Conservation (phyloP, 2,113 vertebrate genomes). For the Onychostruthus taczanowskii region DNA sequence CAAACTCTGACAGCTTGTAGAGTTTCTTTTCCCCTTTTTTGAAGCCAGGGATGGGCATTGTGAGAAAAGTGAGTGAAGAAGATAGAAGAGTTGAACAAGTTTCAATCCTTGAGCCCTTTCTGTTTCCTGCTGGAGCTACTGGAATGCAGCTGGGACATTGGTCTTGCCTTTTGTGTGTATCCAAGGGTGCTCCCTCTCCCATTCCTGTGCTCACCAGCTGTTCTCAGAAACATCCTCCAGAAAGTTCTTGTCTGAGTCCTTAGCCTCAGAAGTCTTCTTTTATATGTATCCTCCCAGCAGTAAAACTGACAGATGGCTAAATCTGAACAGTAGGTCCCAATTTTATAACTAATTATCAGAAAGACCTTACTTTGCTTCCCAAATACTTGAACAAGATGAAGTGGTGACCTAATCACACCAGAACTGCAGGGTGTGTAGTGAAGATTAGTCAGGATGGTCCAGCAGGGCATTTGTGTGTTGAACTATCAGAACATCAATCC, state of each 20-base stretch:
- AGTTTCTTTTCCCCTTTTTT: background rate
- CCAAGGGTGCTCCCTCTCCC: rapidly evolving
- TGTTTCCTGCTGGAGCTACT: background rate
- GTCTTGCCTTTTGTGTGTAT: background rate
- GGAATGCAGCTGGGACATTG: background rate
- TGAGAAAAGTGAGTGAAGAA: background rate
- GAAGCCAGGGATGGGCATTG: background rate
- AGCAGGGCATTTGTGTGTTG: background rate
- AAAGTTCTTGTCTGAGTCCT: background rate
- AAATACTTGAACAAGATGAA: background rate
- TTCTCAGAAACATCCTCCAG: background rate
- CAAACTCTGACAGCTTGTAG: background rate
- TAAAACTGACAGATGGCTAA: background rate
- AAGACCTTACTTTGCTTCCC: background rate
- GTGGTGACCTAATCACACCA: background rate
- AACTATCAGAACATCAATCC: background rate
- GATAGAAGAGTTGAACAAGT: background rate
- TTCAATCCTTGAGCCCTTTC: background rate
- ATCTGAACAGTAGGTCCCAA: background rate
- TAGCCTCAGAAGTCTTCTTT: background rate
- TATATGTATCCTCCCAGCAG: background rate
- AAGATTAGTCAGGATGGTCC: background rate
- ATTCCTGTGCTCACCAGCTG: background rate
- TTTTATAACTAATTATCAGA: background rate
- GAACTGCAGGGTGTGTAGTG: background rate